Base-by-base conservation (phyloP, 2,113 vertebrate species). In the Agelaius tricolor region DNA sequence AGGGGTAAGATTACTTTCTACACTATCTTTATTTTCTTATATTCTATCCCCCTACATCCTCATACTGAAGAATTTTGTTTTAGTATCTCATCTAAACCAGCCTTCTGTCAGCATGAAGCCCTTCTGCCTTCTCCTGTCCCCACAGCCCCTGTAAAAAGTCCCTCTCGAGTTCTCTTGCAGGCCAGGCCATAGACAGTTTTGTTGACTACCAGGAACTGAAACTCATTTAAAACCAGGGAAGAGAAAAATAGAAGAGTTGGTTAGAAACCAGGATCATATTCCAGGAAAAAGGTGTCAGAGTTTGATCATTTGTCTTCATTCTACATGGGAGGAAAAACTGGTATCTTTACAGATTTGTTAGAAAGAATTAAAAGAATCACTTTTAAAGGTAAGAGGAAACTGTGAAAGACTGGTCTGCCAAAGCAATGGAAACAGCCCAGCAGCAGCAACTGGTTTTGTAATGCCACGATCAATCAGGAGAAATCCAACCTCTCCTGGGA, bases 401-500 rank as follows among this genome's bases (percentile, higher is more conserved):
- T 33, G 41, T 62, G 74, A 43, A 76, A 91, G 30, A 31, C 27
- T 35, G 14, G n/a, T 58, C 58, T 3, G 3, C n/a, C 81, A 80
- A 63, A 67, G 72, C 51, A 85, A 62, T 13, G 20, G n/a, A 23
- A 90, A 47, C 11, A n/a, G 39, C 37, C 35, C 37, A 46, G 77
- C 41, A 68, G 24, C 61, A 82, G 41, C 78, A 47, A 91, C 24
- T 63, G 43, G 43, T 43, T 89, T 71, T 73, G 31, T 52, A 93
- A 85, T 12, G 24, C 44, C 85, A 85, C 0, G 0, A 80, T 88
- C 84, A 73, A 66, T 31, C 84, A 88, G 55, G 91, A 83, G 63
- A 93, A 93, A 94, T 65, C 47, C 68, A 93, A 69, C 43, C 80
- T 84, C 67, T 89, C 62, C 52, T 63, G 78, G 82, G 79, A 79